These are phyloP conservation scores for Sebastes hubbsi DNA, from an alignment of 2,797 vertebrate species.

Conservation along the genomic window DNA sequence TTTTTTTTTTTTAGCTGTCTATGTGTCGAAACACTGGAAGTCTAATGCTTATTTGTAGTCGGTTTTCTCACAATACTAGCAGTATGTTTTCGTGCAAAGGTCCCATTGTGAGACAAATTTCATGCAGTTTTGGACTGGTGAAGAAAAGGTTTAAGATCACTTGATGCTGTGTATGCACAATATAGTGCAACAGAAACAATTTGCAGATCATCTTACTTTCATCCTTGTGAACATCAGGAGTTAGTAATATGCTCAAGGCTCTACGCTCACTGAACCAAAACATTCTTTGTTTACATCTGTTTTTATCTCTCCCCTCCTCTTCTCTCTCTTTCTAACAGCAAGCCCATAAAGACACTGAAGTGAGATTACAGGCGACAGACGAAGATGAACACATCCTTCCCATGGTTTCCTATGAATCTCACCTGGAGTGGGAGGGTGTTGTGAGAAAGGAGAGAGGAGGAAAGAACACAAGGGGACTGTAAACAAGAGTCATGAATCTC, in stretches of 20 bases:
- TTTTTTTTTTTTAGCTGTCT: neutral
- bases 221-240: neutral
- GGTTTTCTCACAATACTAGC: neutral
- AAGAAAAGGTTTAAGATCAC: neutral
- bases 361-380: constrained; percentile 26
- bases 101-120: neutral
- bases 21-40: neutral
- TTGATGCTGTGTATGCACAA: neutral
- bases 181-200: neutral
- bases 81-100: neutral
- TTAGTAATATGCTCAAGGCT: neutral
- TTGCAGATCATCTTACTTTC: neutral
- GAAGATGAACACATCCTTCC: constrained; percentile 56
- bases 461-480: constrained; percentile 21
- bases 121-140: neutral
- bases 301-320: neutral
- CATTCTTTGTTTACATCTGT: constrained; percentile 23
- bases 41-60: neutral
- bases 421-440: constrained; percentile 49
- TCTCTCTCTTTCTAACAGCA: constrained; percentile 21
- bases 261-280: neutral
- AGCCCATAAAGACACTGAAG: constrained; percentile 16
- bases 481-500: constrained; percentile 88
- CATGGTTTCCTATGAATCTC: constrained; percentile 60
- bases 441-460: constrained; percentile 53